phyloP scores from a whole-genome alignment of 2,113 vertebrate species.

The Oryzias curvinotus region DNA sequence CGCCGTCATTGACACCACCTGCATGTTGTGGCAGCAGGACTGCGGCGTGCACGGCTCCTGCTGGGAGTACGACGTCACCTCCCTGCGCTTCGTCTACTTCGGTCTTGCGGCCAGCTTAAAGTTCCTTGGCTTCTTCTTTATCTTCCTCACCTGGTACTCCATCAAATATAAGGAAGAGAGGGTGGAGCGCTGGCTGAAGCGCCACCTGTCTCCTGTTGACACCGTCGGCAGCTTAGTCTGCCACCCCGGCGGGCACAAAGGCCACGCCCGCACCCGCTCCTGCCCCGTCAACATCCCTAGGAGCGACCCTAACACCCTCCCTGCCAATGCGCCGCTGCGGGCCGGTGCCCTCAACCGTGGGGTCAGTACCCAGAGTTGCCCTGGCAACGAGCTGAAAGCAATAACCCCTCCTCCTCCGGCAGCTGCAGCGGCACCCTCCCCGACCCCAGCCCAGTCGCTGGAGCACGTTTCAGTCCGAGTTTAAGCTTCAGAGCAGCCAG shows the following conservation, averaged over 20 bases:
- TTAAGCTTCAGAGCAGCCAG: constrained; percentile 35
- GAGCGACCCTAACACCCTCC: constrained; percentile 57
- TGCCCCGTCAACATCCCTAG: constrained; percentile 88
- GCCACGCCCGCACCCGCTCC: constrained; percentile 88
- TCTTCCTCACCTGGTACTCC: constrained; percentile 98
- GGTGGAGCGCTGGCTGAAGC: constrained; percentile 81
- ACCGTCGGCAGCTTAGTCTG: constrained; percentile 90
- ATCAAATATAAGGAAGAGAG: constrained; percentile 92
- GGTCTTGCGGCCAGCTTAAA: constrained; percentile 98
- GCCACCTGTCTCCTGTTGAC: constrained; percentile 81
- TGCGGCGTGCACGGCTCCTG: constrained; percentile 95
- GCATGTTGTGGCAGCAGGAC: constrained; percentile 99
- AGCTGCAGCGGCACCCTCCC: not conserved
- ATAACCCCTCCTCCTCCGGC: constrained; percentile 64
- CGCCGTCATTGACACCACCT: constrained; percentile 97
- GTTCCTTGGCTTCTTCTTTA: constrained; percentile 96
- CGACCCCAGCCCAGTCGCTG: constrained; percentile 67
- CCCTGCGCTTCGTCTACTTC: constrained; percentile 97
- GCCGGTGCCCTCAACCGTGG: constrained; percentile 67
- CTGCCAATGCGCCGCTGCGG: constrained; percentile 10
- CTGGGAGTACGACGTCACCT: constrained; percentile 98
- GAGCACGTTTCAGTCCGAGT: constrained; percentile 77
- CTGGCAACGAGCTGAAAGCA: constrained; percentile 85
- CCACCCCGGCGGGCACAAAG: constrained; percentile 77
- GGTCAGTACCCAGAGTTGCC: constrained; percentile 85